phyloP scores from a whole-genome alignment of 2,113 vertebrate genomes.

The Oceanodroma tethys region DNA sequence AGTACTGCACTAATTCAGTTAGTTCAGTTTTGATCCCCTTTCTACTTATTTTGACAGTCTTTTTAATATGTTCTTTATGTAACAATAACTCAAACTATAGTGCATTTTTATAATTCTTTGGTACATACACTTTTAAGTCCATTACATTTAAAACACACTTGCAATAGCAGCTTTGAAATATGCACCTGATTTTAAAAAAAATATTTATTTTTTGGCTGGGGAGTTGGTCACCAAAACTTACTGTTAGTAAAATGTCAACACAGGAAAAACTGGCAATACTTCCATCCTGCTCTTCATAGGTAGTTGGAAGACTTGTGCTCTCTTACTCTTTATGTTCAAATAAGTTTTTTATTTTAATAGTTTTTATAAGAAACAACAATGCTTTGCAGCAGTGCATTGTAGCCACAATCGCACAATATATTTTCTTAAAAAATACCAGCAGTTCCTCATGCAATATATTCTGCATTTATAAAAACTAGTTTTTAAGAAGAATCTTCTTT shows the following conservation, averaged over 20 bases:
- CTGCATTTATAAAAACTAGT: constrained; percentile 91
- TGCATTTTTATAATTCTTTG: constrained; percentile 71
- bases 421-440: constrained; percentile 87
- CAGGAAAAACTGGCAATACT: constrained; percentile 69
- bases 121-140: constrained; percentile 70
- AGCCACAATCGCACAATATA: constrained; percentile 88
- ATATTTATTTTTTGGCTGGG: constrained; percentile 77
- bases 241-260: constrained; percentile 67
- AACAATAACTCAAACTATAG: constrained; percentile 63
- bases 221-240: constrained; percentile 72
- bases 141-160: constrained; percentile 72
- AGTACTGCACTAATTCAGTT: constrained; percentile 82
- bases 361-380: constrained; percentile 70
- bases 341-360: constrained; percentile 71
- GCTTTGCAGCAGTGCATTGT: constrained; percentile 81
- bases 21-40: constrained; percentile 76
- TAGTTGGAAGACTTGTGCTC: constrained; percentile 66
- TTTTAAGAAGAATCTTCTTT: constrained; percentile 79
- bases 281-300: constrained; percentile 64
- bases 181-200: constrained; percentile 69
- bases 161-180: constrained; percentile 74
- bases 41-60: constrained; percentile 73
- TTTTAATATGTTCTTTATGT: constrained; percentile 70
- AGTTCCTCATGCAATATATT: constrained; percentile 86
- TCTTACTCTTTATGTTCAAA: constrained; percentile 61